These are phyloP conservation scores for Baccha elongata DNA, from an alignment of 2,888 invertebrate genomes.

Conservation along the genomic window DNA sequence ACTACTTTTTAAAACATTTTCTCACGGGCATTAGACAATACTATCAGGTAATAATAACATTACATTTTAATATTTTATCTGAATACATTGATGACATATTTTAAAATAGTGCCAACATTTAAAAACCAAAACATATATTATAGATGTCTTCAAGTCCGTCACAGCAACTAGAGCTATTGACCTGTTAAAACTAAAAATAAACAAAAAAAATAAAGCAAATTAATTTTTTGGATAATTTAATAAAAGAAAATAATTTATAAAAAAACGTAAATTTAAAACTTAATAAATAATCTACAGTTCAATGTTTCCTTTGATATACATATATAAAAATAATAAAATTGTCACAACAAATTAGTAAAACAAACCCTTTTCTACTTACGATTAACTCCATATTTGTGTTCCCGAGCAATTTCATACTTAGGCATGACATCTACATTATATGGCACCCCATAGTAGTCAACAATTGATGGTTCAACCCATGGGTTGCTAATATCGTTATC, in stretches of 20 bases:
- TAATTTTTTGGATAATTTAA: not conserved
- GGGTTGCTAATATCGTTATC: constrained; percentile 76
- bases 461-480: constrained; percentile 79
- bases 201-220: constrained; percentile 1
- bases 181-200: constrained; percentile 22
- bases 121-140: too few species aligned
- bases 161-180: not conserved
- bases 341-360: not conserved
- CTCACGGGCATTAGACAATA: too few species aligned
- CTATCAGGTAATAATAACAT: too few species aligned
- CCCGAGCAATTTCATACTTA: constrained; percentile 80
- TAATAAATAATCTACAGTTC: constrained; percentile 12
- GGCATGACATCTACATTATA: constrained; percentile 79
- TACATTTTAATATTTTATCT: too few species aligned
- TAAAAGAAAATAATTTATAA: not conserved
- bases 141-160: too few species aligned
- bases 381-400: constrained; percentile 78
- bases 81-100: too few species aligned
- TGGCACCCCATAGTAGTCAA: constrained; percentile 80
- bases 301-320: too few species aligned
- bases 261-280: constrained; percentile 7
- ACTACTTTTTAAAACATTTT: too few species aligned
- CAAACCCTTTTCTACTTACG: constrained; percentile 77
- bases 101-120: not conserved
- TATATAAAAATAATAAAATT: constrained; percentile 10